These are phyloP conservation scores for Tympanuchus pallidicinctus DNA, from an alignment of 2,113 vertebrate species.

Conservation along the genomic window DNA sequence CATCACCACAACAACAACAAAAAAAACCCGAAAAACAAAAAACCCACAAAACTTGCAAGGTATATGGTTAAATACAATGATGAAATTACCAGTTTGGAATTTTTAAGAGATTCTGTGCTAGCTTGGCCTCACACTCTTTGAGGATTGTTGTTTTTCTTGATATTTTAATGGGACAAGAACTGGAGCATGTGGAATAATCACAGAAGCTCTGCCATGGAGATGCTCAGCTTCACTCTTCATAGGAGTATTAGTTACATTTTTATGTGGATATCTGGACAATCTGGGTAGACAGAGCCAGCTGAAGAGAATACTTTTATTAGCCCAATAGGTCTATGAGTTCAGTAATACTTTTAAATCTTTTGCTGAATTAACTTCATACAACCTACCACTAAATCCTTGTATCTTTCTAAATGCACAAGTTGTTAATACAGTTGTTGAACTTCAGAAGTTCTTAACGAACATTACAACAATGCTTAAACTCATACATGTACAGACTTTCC, in stretches of 20 bases:
- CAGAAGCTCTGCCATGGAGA: neutral
- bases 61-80: conserved; percentile 9
- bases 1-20: too few species aligned
- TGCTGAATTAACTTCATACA: neutral
- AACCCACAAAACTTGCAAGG: neutral
- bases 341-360: neutral
- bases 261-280: neutral
- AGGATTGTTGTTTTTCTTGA: conserved; percentile 21
- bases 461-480: neutral
- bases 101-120: conserved; percentile 40
- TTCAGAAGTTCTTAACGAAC: neutral
- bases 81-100: conserved; percentile 55
- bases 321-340: neutral
- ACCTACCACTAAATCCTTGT: neutral
- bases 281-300: neutral
- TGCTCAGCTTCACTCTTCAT: neutral
- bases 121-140: conserved; percentile 35
- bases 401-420: neutral
- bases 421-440: conserved; percentile 12
- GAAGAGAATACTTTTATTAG: neutral
- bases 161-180: conserved; percentile 25
- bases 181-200: neutral
- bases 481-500: neutral
- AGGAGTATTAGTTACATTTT: neutral
- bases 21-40: neutral